Evolutionary conservation across 2,113 vertebrate species (phyloP).

Genomic region (Xiphorhynchus elegans): DNA sequence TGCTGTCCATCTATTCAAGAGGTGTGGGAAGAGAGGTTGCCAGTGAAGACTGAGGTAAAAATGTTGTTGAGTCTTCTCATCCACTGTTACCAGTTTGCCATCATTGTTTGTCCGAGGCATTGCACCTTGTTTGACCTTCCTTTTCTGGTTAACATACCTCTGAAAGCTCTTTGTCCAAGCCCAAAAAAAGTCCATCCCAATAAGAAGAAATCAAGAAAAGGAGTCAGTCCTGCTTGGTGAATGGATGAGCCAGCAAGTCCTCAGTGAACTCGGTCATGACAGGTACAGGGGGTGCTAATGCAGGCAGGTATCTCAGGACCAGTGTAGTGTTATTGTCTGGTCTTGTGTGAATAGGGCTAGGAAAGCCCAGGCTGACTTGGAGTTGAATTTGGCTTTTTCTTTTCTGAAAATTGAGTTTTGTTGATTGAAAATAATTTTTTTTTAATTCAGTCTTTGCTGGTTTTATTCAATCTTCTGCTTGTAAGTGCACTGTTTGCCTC

Average conservation of each 20-base stretch:
- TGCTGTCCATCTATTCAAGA: too few species aligned
- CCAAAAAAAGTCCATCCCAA: neutral
- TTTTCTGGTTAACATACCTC: neutral
- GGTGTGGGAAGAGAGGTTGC: too few species aligned
- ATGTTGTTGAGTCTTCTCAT: too few species aligned
- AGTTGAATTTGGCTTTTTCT: neutral
- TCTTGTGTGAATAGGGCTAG: neutral
- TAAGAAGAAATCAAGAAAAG: neutral
- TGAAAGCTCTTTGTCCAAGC: neutral
- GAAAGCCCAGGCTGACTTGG: too few species aligned
- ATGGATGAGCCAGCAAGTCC: neutral
- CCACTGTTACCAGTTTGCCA: too few species aligned
- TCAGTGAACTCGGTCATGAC: neutral
- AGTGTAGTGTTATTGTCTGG: neutral
- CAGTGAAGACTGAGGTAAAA: too few species aligned
- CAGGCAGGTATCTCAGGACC: too few species aligned
- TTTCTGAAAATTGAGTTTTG: neutral
- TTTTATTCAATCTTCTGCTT: neutral
- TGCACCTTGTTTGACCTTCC: neutral
- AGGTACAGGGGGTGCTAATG: neutral
- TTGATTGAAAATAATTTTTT: neutral
- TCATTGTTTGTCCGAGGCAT: neutral
- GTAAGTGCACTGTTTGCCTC: neutral
- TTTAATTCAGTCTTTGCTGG: neutral
- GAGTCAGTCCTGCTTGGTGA: neutral